Evolutionary conservation across 1,140 invertebrate genomes (phyloP), one percentile per base, ranked within the genome.

Genomic region (Plodia interpunctella): DNA sequence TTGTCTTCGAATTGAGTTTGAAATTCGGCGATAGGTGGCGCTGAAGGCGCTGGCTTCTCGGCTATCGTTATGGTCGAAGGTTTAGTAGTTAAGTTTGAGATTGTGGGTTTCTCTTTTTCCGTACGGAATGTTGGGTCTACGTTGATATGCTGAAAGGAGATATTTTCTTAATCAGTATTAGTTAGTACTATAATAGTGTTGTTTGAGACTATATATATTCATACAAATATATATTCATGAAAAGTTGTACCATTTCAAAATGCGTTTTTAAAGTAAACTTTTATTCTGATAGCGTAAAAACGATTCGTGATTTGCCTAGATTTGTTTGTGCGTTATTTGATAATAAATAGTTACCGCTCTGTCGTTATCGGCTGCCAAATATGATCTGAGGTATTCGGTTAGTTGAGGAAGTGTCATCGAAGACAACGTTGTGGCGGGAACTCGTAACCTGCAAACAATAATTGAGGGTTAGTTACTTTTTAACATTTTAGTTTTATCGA

Each of bases 321-420:
- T 2, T 25, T 3, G 21, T 25, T 25, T 25, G 6, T 25, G 21
- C 6, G 21, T 3, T 25, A 25, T 25, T 25, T 6, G 21, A 25
- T 25, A 25, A 25, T 2, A 15, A 4, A 44, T 15, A 67, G 73
- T 58, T 71, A 88, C 86, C 60, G 78, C 72, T 76, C 78, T 80
- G 30, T 88, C 86, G 19, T 74, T 82, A 62, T 90, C 88, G 15
- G 82, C 78, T 57, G 92, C 92, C 60, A 94, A 78, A 69, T 93
- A 93, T 21, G 93, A 92, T 1, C 94, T 92, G 8, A 97, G 90
- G 81, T 94, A 95, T 59, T 94, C 92, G 0, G 96, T 96, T 19
- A 97, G 90, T 83, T 97, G 95, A 11, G 95, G 94, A 49, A 97
- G 84, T 0, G 96, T 97, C 93, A 97, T 94, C 60, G 93, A 94